Base-by-base conservation (phyloP, 2,113 vertebrate species). In the Balaeniceps rex region DNA sequence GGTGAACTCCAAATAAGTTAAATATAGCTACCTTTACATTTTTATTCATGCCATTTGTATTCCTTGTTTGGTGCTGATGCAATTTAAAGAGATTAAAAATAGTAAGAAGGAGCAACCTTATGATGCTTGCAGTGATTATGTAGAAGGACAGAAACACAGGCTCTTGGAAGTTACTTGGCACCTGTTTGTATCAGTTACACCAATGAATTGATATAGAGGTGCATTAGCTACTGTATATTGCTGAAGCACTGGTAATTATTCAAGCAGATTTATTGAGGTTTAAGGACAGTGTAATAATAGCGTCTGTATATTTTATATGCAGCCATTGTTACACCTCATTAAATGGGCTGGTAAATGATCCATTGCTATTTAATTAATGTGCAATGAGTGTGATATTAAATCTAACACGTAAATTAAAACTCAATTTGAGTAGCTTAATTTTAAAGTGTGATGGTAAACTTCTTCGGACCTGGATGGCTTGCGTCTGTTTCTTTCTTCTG, bases 311-410 rank as follows among this genome's bases (percentile, higher is more conserved):
- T 98, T 98, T 98, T 95, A 97, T 96, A 98, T 95, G 90, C 94
- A 95, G 90, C 83, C 78, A 31, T 95, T 96, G 97, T 97, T 97
- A 96, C 95, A 98, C 86, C 77, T 98, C 97, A 98, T 98, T 98
- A 98, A 98, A 88, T 87, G 95, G 75, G 74, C 90, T 97, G 65
- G 87, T 97, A 98, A 98, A 98, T 98, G 97, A 98, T 97, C 96
- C 97, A 94, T 92, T 97, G 89, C 89, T 97, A 92, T 97, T 98
- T 97, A 98, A 98, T 98, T 98, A 98, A 98, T 97, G 98, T 95
- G 94, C 81, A 97, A 96, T 96, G 97, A 96, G 57, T 94, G 71
- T 88, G 87, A 94, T 97, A 98, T 97, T 98, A 98, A 98, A 97
- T 98, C 92, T 97, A 98, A 96, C 94, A 97, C 95, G 96, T 92